Conservation (phyloP, 2,113 vertebrate species). For the Psephotus haematonotus region DNA sequence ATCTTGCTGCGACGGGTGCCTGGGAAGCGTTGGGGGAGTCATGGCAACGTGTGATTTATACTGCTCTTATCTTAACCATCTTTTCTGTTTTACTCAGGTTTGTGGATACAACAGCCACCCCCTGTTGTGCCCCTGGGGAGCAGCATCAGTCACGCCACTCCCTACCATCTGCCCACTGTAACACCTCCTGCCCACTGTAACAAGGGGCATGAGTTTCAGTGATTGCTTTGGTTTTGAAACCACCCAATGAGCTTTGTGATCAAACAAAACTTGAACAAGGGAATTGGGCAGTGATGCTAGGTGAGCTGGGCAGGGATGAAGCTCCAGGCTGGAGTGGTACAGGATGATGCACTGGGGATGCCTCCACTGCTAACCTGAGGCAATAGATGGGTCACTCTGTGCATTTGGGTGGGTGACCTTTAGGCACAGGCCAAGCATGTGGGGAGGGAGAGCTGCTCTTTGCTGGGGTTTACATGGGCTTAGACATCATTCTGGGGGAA, state of each 20-base stretch:
- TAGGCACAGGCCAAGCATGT: rapidly evolving
- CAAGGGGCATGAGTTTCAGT: background rate
- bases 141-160: rapidly evolving
- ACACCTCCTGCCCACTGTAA: rapidly evolving
- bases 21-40: conserved; percentile 64
- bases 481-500: background rate
- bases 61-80: background rate
- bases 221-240: background rate
- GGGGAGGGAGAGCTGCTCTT: background rate
- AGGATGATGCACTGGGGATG: background rate
- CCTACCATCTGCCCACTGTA: rapidly evolving
- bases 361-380: background rate
- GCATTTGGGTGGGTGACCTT: background rate
- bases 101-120: background rate
- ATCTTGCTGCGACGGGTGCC: conserved; percentile 45
- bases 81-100: background rate
- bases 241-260: rapidly evolving
- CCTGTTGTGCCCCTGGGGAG: rapidly evolving
- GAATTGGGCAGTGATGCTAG: background rate
- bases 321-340: background rate
- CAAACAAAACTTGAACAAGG: background rate
- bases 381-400: background rate
- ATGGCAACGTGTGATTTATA: conserved; percentile 64
- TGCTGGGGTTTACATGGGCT: background rate
- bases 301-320: background rate